Base-by-base conservation (phyloP, 2,113 vertebrate genomes). In the Oncorhynchus tshawytscha region DNA sequence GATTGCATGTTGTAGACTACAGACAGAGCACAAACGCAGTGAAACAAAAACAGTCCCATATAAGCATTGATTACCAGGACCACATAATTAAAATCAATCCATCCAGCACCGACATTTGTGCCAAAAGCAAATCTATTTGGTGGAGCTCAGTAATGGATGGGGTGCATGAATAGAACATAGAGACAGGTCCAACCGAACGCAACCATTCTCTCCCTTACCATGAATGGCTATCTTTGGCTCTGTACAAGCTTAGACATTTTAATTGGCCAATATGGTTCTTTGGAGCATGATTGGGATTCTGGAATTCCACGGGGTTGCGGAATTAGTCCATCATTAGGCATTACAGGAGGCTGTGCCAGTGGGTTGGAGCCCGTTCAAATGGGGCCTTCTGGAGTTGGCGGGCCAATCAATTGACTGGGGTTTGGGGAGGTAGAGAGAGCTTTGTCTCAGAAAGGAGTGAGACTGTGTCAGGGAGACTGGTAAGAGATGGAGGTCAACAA, bases 321-420 rank as follows among this genome's bases (percentile, higher is more conserved):
- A 81, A 73, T 45, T 34, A 77, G 84, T 76, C 82, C 84, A 64
- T 84, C 76, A 69, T 89, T 84, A 84, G 76, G 81, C 77, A 80
- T 81, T 62, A 78, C 65, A 79, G 80, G 78, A 86, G 70, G 31
- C 78, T 57, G 73, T 77, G 82, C 74, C 72, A 76, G 81, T 39
- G 76, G 81, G 78, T 85, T 84, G 85, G 85, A 73, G 71, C 27
- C 0, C 0, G 2, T 70, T 85, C 78, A 86, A 72, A 75, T 49
- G n/a, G 70, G 75, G 25, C 72, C 51, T 16, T 73, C 34, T 49
- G 64, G 68, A 74, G 69, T 70, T 24, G 16, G 65, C 64, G 34
- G n/a, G 29, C 31, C 69, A 66, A n/a, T 71, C 59, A 66, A 59
- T 29, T 59, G 29, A 34, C 29, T 6, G 7, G 22, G 34, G 51